These are phyloP conservation scores for Drosophila funebris DNA, from an alignment of 1,140 invertebrate species.

Conservation along the genomic window DNA sequence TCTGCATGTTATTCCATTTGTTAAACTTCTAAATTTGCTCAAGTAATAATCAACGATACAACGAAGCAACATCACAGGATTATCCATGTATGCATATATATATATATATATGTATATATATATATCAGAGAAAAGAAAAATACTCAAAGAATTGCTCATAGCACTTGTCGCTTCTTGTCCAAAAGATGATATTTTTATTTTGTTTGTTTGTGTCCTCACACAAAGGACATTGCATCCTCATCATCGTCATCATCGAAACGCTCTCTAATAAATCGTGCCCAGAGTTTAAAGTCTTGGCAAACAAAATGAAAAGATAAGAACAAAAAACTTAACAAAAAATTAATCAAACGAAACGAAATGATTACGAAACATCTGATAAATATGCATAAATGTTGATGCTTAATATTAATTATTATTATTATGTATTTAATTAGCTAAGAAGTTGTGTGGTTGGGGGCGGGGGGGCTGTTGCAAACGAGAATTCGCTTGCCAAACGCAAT, in stretches of 20 bases:
- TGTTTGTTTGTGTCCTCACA: not conserved
- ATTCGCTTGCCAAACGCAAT: conserved; percentile 35
- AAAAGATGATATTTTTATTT: conserved; percentile 18
- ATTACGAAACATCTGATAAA: conserved; percentile 7
- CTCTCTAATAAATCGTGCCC: conserved; percentile 37
- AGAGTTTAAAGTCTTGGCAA: conserved; percentile 41
- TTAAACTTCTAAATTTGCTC: conserved; percentile 42
- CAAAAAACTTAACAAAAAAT: not conserved
- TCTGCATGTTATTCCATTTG: conserved; percentile 10
- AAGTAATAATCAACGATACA: conserved; percentile 25
- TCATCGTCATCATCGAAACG: not conserved
- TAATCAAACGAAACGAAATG: conserved; percentile 13
- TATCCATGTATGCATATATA: not conserved
- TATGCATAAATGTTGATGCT: conserved; percentile 30
- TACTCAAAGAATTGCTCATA: conserved; percentile 33
- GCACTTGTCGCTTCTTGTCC: conserved; percentile 7
- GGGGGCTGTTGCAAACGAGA: conserved; percentile 2
- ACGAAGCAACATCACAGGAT: conserved; percentile 21
- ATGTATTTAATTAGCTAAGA: conserved; percentile 27
- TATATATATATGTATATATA: not conserved
- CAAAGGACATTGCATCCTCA: not conserved
- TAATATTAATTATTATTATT: conserved; percentile 23
- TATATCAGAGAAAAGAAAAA: too few relatives aligned
- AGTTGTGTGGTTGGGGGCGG: not conserved
- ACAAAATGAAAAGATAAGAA: too few relatives aligned